Evolutionary conservation across 2,888 invertebrate genomes (phyloP).

Genomic region (Steinernema carpocapsae): DNA sequence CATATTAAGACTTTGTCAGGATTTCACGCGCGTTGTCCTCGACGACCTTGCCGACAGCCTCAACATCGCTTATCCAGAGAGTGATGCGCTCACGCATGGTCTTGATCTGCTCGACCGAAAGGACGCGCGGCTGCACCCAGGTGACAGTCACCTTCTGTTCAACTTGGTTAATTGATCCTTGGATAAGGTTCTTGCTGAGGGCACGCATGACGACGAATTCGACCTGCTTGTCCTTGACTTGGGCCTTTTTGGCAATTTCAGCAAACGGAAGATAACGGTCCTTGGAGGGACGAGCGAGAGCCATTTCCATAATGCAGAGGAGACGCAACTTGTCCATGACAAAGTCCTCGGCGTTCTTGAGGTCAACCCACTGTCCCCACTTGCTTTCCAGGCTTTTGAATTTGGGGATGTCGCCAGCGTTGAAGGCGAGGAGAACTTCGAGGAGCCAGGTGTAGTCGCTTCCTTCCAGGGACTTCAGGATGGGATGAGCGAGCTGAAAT

Average conservation of each 20-base stretch:
- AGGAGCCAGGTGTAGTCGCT: constrained; percentile 83
- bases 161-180: constrained; percentile 75
- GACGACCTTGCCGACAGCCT: constrained; percentile 78
- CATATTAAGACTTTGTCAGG: constrained; percentile 72
- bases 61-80: constrained; percentile 80
- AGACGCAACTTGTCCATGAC: constrained; percentile 85
- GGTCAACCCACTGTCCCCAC: constrained; percentile 71
- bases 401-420: constrained; percentile 81
- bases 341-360: constrained; percentile 58
- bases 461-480: constrained; percentile 82
- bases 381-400: constrained; percentile 77
- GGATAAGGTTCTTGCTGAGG: constrained; percentile 87
- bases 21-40: constrained; percentile 82
- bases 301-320: constrained; percentile 97
- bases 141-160: constrained; percentile 78
- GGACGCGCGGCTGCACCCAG: constrained; percentile 84
- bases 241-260: constrained; percentile 86
- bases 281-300: constrained; percentile 88
- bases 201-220: constrained; percentile 98
- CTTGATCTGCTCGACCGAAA: constrained; percentile 77
- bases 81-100: constrained; percentile 79
- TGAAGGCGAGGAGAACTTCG: constrained; percentile 79
- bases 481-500: constrained; percentile 86
- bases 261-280: constrained; percentile 84
- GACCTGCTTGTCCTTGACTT: constrained; percentile 79